Evolutionary conservation across 2,888 invertebrate genomes (phyloP).

Genomic region (Scaptomyza tumidula): DNA sequence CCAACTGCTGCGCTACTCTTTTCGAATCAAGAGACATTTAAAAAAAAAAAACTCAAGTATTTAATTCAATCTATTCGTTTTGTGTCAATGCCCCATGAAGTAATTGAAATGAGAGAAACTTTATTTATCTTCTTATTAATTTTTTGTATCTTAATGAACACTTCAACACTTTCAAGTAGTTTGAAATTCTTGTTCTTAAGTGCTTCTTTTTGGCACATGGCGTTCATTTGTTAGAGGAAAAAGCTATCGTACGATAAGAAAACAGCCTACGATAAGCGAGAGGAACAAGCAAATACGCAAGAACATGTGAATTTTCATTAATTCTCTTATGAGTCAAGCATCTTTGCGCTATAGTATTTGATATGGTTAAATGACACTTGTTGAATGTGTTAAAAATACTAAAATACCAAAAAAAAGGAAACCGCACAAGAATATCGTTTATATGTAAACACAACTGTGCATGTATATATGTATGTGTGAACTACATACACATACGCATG

Average conservation of each 20-base stretch:
- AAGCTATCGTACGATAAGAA: slow-evolving; percentile 18
- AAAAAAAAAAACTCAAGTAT: slow-evolving; percentile 9
- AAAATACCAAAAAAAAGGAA: neutral
- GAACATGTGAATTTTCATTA: neutral
- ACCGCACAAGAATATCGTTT: slow-evolving; percentile 5
- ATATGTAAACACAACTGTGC: neutral
- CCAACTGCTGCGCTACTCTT: neutral
- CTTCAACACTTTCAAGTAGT: slow-evolving; percentile 15
- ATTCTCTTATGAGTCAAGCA: too few species aligned
- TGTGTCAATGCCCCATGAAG: slow-evolving; percentile 21
- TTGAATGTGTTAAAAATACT: neutral
- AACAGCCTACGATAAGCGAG: slow-evolving; percentile 8
- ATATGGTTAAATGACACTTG: neutral
- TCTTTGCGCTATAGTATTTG: too few species aligned
- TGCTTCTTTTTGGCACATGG: slow-evolving; percentile 15
- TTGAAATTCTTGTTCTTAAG: slow-evolving; percentile 9
- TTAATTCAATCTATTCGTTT: slow-evolving; percentile 1
- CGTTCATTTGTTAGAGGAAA: slow-evolving; percentile 10
- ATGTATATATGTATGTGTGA: neutral
- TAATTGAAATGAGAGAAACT: slow-evolving; percentile 15
- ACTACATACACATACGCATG: neutral
- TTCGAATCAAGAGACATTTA: neutral
- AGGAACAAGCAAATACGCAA: too few species aligned
- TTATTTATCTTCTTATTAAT: neutral
- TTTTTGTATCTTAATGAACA: slow-evolving; percentile 7